These are phyloP conservation scores for Coracias cyanogaster DNA, from an alignment of 2,797 vertebrate genomes.

Conservation along the genomic window DNA sequence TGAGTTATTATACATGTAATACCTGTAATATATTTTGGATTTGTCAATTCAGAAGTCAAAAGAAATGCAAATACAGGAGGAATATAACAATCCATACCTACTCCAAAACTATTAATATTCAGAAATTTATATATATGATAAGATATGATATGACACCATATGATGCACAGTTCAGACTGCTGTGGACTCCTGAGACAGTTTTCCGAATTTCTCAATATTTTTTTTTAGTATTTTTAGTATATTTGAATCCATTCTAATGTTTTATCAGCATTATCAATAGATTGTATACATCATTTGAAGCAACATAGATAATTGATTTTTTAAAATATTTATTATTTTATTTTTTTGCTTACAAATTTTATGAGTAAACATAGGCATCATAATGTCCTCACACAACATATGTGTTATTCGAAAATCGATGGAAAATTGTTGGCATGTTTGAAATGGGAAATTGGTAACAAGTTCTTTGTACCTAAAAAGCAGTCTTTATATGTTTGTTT, in stretches of 20 bases:
- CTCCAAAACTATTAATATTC: neutral
- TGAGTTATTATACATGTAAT: neutral
- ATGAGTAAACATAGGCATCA: neutral
- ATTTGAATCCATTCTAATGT: neutral
- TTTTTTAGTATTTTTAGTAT: neutral
- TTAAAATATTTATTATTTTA: rapidly evolving
- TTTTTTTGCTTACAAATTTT: neutral
- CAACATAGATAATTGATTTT: rapidly evolving
- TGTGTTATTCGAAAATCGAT: neutral
- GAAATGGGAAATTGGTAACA: neutral
- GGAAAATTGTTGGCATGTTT: neutral
- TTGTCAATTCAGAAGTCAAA: neutral
- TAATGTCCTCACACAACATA: neutral
- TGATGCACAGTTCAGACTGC: neutral
- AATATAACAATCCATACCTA: neutral
- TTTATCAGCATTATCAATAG: neutral
- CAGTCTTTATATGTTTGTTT: neutral
- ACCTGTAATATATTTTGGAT: neutral
- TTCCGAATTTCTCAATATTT: neutral
- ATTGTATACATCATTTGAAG: neutral
- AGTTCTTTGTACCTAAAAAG: neutral
- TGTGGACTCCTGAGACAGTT: neutral
- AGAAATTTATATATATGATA: neutral
- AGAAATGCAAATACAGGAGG: neutral
- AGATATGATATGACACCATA: neutral